Conservation (phyloP, 2,797 vertebrate species). For the Crenuchus spilurus region DNA sequence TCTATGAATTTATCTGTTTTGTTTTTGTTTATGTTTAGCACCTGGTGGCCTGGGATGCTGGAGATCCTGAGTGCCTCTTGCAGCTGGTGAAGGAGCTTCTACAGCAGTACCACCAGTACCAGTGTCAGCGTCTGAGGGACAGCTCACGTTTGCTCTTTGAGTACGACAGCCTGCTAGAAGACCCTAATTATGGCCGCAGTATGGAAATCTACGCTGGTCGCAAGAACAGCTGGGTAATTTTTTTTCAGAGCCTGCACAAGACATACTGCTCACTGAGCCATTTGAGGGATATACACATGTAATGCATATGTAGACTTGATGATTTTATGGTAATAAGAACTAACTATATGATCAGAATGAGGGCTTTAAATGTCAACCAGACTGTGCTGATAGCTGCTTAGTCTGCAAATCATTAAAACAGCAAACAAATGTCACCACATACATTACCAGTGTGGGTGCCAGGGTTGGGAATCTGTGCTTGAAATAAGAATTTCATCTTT, state of each 20-base stretch:
- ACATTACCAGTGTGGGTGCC: too few species aligned
- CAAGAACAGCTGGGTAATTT: conserved; percentile 94
- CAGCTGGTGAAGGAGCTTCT: conserved; percentile 97
- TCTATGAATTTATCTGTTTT: neutral
- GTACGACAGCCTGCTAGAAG: conserved; percentile 94
- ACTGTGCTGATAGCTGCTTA: too few species aligned
- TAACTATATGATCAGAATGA: too few species aligned
- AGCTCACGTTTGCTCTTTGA: conserved; percentile 98
- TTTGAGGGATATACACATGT: neutral
- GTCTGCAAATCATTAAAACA: too few species aligned
- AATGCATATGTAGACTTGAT: neutral
- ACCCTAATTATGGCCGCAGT: conserved; percentile 89
- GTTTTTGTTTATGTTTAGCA: conserved; percentile 75
- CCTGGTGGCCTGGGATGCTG: conserved; percentile 90
- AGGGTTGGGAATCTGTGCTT: too few species aligned
- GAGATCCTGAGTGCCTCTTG: conserved; percentile 89
- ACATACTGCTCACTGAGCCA: neutral
- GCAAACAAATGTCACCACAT: too few species aligned
- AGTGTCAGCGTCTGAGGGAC: conserved; percentile 91
- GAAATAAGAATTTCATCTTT: too few species aligned
- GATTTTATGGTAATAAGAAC: too few species aligned
- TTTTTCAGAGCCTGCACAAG: neutral
- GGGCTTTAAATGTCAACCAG: too few species aligned
- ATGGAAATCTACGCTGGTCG: conserved; percentile 96
- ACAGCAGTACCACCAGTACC: conserved; percentile 96